Evolutionary conservation across 2,888 invertebrate species (phyloP).

Genomic region (Tipula confusa): DNA sequence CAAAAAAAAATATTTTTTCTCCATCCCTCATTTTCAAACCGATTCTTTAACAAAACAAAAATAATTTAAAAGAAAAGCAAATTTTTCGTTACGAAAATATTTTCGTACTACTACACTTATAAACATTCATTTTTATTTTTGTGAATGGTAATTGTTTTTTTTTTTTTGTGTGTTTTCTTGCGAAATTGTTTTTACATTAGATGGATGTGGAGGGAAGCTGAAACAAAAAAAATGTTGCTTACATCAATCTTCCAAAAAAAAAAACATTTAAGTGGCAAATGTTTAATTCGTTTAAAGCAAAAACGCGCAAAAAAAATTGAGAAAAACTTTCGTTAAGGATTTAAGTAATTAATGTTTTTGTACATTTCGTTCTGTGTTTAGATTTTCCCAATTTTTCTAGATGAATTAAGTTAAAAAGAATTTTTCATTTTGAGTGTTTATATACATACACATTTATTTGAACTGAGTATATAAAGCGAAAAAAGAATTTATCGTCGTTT

Average conservation of each 20-base stretch:
- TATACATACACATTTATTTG: background rate
- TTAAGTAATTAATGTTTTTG: conserved; percentile 25
- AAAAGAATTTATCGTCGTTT: background rate
- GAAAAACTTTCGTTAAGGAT: conserved; percentile 20
- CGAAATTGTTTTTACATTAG: conserved; percentile 12
- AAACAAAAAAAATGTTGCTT: background rate
- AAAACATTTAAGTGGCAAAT: conserved; percentile 14
- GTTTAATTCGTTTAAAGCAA: background rate
- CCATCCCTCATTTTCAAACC: background rate
- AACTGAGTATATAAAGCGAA: background rate
- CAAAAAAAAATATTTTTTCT: background rate
- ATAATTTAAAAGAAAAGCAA: background rate
- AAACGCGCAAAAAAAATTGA: background rate
- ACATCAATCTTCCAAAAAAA: background rate
- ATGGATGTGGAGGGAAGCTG: background rate
- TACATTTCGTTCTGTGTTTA: background rate
- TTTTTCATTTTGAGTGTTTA: background rate
- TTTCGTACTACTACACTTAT: background rate
- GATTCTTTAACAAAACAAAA: background rate
- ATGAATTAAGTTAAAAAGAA: background rate
- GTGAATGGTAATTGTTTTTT: background rate
- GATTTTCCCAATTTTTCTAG: conserved; percentile 12
- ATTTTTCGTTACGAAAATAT: background rate
- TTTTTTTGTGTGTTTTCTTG: background rate
- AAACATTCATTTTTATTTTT: background rate